Base-by-base conservation (phyloP, 1,140 invertebrate genomes). In the Samia ricini region DNA sequence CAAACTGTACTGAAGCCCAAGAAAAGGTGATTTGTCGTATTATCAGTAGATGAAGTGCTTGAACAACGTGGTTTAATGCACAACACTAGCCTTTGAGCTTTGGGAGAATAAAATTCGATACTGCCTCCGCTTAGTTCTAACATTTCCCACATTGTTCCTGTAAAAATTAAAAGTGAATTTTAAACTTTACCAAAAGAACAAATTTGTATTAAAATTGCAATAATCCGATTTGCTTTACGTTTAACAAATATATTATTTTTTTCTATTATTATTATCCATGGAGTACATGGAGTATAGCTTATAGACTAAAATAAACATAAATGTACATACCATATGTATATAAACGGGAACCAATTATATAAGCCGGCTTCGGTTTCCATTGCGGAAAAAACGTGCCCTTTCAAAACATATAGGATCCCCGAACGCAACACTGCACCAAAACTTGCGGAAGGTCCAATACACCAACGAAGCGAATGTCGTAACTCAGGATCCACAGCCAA, bases 351-450 rank as follows among this genome's bases (percentile, higher is more conserved):
- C 92, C 93, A 70, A 93, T 88, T 63, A 94, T 86, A 63, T 93
- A 91, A 5, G 94, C 87, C 7, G 91, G 87, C 61, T 93, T 84
- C 50, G 91, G 89, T 75, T 93, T 93, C 93, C 93, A 94, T 78
- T 94, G 93, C 8, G 94, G 94, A 74, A 94, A n/a, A 93, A 57
- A 94, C 94, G 63, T 94, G 91, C 42, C 94, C 94, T 78, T 94
- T 94, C 48, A 94, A 79, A 20, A 94, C 89, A 20, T 93, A 84
- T n/a, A 92, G 85, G 55, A 91, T 92, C 1, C 93, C 93, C 60
- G 92, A 93, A 67, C 91, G 85, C 29, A 90, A 90, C 64, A 92
- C 91, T 22, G 91, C 91, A 21, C 81, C 78, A 12, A 77, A 74
- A 15, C 79, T 69, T 2, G 78, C 79, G n/a, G 92, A 85, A 15